Evolutionary conservation across 2,888 invertebrate genomes (phyloP), one percentile per base, ranked within the genome.

Genomic region (Oasisia sp.): DNA sequence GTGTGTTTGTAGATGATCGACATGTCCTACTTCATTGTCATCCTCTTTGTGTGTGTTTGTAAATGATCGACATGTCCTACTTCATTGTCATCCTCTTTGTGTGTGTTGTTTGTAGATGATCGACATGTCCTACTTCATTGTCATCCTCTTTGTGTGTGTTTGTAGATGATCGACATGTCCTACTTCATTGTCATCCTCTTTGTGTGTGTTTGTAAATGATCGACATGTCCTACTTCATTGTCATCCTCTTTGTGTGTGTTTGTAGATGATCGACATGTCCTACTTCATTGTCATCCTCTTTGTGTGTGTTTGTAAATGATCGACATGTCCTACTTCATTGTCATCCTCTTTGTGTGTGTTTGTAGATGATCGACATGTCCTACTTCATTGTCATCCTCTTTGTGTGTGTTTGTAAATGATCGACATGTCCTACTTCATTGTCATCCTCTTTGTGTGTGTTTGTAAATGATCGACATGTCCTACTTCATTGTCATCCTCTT

Each of bases 71-170:
- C 93, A 93, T 96, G 94, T 93, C 94, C 93, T 96, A 95, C 93
- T 96, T 96, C 94, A 94, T 96, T 89, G 94, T 96, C 58, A 96
- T 96, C 58, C 93, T 96, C 44, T 94, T 96, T 94, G 96, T 96
- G 92, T 96, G 96, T 93, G 94, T 96, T n/a, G n/a, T n/a, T 93
- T 93, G 12, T 56, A 96, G 96, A 94, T 96, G 91, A 94, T 95
- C 91, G 96, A 96, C 93, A 93, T 96, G 94, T 93, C 94, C 93
- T 96, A 95, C 93, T 96, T 96, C 94, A 94, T 96, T 89, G 94
- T 96, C 58, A 96, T 96, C 58, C 93, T 96, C 44, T 94, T 96
- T 94, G 96, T 96, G 92, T 96, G 96, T 93, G 94, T 96, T 93
- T 93, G 12, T 56, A 96, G 96, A 94, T 96, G 91, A 94, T 95